Percentiles rank a stretch among this genome's conserved stretches.
Evolutionary conservation across 2,797 vertebrate genomes (phyloP).

Genomic region (Coranthus polyacanthus): DNA sequence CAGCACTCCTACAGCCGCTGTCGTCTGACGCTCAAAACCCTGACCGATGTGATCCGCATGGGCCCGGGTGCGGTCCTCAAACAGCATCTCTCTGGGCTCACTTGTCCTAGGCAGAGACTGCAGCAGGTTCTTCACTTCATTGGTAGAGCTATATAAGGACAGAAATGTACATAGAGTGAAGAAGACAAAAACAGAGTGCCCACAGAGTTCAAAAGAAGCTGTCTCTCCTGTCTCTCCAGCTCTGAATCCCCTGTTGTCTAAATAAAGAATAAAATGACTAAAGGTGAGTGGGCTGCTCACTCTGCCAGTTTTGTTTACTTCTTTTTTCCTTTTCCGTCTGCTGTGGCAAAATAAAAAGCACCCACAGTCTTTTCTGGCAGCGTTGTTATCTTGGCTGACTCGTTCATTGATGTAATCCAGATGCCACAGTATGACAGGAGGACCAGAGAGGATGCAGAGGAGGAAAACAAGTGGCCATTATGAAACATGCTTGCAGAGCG

Average conservation of each 20-base stretch:
- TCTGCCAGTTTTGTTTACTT: slow-evolving; percentile 20
- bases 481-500: not conserved
- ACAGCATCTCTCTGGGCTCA: slow-evolving; percentile 97
- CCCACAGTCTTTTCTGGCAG: slow-evolving; percentile 9
- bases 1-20: slow-evolving; percentile 96
- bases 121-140: slow-evolving; percentile 98
- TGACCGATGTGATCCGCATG: slow-evolving; percentile 98
- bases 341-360: slow-evolving; percentile 30
- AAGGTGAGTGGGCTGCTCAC: slow-evolving; percentile 28
- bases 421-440: not conserved
- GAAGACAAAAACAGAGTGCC: not conserved
- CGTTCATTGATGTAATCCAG: slow-evolving; percentile 13
- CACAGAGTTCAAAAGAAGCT: slow-evolving; percentile 6
- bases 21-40: slow-evolving; percentile 96
- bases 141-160: slow-evolving; percentile 91
- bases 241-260: slow-evolving; percentile 16
- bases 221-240: not conserved
- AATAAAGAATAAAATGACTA: slow-evolving; percentile 29
- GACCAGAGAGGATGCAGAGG: slow-evolving; percentile 4
- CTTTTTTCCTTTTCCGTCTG: slow-evolving; percentile 31
- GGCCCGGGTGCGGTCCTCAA: slow-evolving; percentile 96
- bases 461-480: slow-evolving; percentile 14
- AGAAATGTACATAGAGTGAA: slow-evolving; percentile 1
- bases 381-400: slow-evolving; percentile 18
- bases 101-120: slow-evolving; percentile 98